These are phyloP conservation scores for Chalcis sispes DNA, from an alignment of 2,888 invertebrate species.

Conservation along the genomic window DNA sequence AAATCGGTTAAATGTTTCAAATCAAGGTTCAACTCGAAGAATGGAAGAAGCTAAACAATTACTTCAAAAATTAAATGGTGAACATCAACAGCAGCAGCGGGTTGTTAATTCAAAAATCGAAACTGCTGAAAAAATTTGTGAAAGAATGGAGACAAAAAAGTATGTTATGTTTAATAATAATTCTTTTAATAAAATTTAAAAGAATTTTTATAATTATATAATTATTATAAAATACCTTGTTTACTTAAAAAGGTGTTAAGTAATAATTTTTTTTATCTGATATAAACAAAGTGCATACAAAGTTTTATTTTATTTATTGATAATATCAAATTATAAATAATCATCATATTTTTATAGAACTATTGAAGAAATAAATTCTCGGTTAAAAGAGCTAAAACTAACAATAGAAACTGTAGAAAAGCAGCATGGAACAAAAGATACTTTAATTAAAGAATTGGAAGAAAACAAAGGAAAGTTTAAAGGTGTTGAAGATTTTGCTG, in stretches of 20 bases:
- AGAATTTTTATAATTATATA: no score
- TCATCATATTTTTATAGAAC: conserved; percentile 59
- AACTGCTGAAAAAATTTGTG: conserved; percentile 77
- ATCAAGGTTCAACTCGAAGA: conserved; percentile 58
- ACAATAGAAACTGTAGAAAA: conserved; percentile 66
- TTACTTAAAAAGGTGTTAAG: background rate
- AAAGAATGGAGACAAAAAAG: conserved; percentile 78
- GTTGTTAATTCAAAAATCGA: conserved; percentile 70
- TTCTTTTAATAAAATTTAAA: background rate
- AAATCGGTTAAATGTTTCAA: conserved; percentile 61
- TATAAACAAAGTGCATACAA: conserved; percentile 11
- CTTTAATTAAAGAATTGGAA: conserved; percentile 68
- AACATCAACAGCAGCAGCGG: conserved; percentile 73
- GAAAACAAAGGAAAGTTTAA: conserved; percentile 69
- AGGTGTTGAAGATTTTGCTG: conserved; percentile 65
- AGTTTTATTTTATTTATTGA: conserved; percentile 19
- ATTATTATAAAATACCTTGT: background rate
- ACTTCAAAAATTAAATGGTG: conserved; percentile 64
- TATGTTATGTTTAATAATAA: conserved; percentile 62
- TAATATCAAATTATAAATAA: conserved; percentile 14
- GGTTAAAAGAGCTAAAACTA: conserved; percentile 58
- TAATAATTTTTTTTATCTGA: background rate
- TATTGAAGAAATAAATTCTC: conserved; percentile 59
- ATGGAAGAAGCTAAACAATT: conserved; percentile 59
- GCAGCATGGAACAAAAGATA: conserved; percentile 66